Evolutionary conservation across 2,888 invertebrate species (phyloP).

Genomic region (Agonopterix alstromeriana): DNA sequence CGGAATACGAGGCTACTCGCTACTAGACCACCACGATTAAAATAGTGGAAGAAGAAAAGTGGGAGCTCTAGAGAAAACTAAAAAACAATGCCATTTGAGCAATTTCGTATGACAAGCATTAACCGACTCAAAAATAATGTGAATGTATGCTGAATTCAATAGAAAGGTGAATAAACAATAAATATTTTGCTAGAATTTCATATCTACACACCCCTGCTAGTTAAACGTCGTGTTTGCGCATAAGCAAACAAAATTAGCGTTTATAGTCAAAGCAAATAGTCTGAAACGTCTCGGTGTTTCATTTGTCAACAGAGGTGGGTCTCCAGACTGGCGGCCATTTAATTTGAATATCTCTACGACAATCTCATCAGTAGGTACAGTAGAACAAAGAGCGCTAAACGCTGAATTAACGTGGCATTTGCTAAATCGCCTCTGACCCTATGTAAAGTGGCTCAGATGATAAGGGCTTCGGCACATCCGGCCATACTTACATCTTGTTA

Average conservation of each 20-base stretch:
- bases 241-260: constrained; percentile 36
- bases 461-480: constrained; percentile 50
- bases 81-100: no score
- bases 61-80: no score
- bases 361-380: constrained; percentile 45
- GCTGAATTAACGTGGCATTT: constrained; percentile 57
- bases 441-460: constrained; percentile 53
- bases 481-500: constrained; percentile 61
- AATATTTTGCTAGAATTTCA: no score
- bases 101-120: no score
- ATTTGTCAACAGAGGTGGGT: constrained; percentile 45
- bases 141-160: no score
- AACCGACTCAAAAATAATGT: no score
- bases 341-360: constrained; percentile 59
- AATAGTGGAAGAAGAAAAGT: no score
- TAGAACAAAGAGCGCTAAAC: constrained; percentile 57
- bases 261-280: constrained; percentile 43
- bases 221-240: constrained; percentile 9
- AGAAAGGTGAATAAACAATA: no score
- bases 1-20: no score
- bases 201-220: no score
- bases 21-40: no score
- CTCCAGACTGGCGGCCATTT: constrained; percentile 34
- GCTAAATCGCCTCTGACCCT: constrained; percentile 58
- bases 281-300: constrained; percentile 40